phyloP scores from a whole-genome alignment of 2,888 invertebrate genomes.

The Ormyrus nitidulus region DNA sequence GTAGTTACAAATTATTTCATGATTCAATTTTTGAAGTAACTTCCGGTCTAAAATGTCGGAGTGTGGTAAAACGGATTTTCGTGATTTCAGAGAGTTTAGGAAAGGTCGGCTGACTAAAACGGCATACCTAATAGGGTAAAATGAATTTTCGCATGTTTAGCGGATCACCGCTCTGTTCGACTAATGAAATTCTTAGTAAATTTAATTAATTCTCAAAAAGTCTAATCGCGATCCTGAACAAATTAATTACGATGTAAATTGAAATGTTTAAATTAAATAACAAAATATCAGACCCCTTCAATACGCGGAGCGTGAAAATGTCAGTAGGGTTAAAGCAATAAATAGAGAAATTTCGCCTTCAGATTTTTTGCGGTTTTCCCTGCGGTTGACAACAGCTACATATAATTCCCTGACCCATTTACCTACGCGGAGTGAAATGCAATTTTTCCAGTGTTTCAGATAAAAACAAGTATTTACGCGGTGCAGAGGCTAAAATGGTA shows the following conservation, averaged over 20 bases:
- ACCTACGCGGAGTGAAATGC: slow-evolving; percentile 4
- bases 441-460: slow-evolving; percentile 29
- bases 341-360: no score
- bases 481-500: slow-evolving; percentile 16
- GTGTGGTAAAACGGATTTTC: slow-evolving; percentile 42
- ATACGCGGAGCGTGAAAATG: no score
- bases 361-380: no score
- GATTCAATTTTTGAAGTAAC: slow-evolving; percentile 2
- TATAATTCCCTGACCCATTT: slow-evolving; percentile 32
- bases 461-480: slow-evolving; percentile 7
- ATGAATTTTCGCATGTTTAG: slow-evolving; percentile 49
- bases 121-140: slow-evolving; percentile 54
- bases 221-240: background rate
- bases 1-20: slow-evolving; percentile 8
- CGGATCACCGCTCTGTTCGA: slow-evolving; percentile 38
- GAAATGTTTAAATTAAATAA: no score
- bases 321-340: no score
- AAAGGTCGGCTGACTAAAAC: slow-evolving; percentile 51
- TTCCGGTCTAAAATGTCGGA: slow-evolving; percentile 25
- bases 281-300: no score
- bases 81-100: slow-evolving; percentile 46
- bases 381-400: slow-evolving; percentile 16
- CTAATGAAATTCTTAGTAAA: slow-evolving; percentile 9
- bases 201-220: slow-evolving; percentile 7
- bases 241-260: no score